A percentile compares a stretch with the other conserved stretches of the same genome.
These are phyloP conservation scores for Cyclina sinensis DNA, from an alignment of 1,140 invertebrate species.

Conservation along the genomic window DNA sequence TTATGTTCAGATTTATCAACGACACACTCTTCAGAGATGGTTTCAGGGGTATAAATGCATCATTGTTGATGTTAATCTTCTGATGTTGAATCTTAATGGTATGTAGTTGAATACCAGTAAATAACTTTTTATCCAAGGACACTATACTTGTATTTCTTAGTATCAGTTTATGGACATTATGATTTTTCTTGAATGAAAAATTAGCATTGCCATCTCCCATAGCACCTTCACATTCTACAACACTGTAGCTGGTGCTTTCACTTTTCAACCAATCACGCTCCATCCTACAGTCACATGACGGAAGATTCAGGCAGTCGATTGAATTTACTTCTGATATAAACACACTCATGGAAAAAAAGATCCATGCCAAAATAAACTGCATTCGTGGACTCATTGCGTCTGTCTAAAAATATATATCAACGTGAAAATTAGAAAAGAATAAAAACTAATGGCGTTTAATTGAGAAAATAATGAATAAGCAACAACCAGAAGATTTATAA, in stretches of 20 bases:
- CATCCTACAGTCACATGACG: constrained; percentile 41
- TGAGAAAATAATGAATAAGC: no score
- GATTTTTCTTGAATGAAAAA: not conserved
- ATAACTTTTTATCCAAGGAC: not conserved
- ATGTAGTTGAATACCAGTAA: constrained; percentile 14
- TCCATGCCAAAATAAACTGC: not conserved
- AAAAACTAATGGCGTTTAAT: no score
- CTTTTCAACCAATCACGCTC: not conserved
- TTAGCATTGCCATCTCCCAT: not conserved
- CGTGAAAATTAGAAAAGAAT: not conserved
- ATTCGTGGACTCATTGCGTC: not conserved
- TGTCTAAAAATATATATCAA: not conserved
- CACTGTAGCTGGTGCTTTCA: not conserved
- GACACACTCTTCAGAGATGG: not conserved
- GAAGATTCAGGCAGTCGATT: not conserved
- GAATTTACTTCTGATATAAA: not conserved
- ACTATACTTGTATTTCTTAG: constrained; percentile 33
- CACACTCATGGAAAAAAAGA: not conserved
- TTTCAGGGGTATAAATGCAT: constrained; percentile 14
- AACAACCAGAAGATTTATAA: no score
- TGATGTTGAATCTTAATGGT: constrained; percentile 37
- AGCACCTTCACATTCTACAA: constrained; percentile 39
- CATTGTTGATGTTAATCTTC: not conserved
- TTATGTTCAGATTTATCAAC: constrained; percentile 45
- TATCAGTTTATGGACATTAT: not conserved